Conservation (phyloP, 35 echinoderm and acorn worm genomes). For the Anneissia japonica region DNA sequence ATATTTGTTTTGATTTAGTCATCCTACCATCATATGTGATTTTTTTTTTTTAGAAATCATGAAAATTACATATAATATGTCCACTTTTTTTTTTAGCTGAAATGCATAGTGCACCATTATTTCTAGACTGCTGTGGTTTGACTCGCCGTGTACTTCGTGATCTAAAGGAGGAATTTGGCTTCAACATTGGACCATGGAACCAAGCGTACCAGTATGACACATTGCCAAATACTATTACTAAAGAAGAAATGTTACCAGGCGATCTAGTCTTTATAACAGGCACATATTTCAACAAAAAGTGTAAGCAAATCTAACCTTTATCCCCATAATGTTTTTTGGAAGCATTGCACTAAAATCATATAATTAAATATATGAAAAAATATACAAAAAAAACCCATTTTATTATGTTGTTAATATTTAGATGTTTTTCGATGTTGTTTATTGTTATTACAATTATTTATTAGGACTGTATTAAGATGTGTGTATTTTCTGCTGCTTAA, state of each 20-base stretch:
- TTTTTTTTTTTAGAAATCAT: too few relatives aligned
- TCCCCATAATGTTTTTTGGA: too few relatives aligned
- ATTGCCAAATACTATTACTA: constrained; percentile 41
- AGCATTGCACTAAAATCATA: background rate
- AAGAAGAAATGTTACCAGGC: constrained; percentile 81
- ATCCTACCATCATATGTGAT: too few relatives aligned
- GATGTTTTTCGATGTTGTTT: too few relatives aligned
- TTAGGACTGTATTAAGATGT: too few relatives aligned
- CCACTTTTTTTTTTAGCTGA: too few relatives aligned
- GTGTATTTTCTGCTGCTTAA: too few relatives aligned
- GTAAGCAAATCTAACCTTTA: constrained; percentile 18
- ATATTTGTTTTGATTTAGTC: too few relatives aligned
- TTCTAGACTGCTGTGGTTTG: constrained; percentile 88
- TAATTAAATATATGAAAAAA: background rate
- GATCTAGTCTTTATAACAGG: constrained; percentile 90
- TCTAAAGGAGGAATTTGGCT: constrained; percentile 92
- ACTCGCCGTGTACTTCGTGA: constrained; percentile 61
- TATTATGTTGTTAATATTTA: background rate
- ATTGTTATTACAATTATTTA: too few relatives aligned
- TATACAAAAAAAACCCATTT: background rate
- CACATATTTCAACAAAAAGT: constrained; percentile 66
- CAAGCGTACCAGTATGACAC: constrained; percentile 95
- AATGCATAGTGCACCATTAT: constrained; percentile 71
- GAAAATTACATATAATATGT: too few relatives aligned
- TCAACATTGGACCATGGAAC: constrained; percentile 80